Conservation (phyloP, 2,888 invertebrate species). For the Therioaphis trifolii region DNA sequence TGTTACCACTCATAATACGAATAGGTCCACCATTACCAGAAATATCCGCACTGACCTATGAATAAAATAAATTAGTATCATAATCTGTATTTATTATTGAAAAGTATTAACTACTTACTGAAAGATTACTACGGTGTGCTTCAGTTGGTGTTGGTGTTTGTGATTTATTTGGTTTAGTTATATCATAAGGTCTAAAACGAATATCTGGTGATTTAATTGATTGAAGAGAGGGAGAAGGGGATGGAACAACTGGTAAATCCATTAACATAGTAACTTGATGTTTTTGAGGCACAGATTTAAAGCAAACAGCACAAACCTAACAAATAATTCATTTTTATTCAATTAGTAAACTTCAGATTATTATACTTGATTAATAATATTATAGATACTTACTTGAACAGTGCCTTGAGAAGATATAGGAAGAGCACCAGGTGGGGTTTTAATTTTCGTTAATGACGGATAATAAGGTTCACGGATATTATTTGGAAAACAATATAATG, state of each 20-base stretch:
- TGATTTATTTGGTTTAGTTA: conserved; percentile 67
- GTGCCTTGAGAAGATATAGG: conserved; percentile 88
- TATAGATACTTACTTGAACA: conserved; percentile 64
- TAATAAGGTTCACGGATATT: conserved; percentile 80
- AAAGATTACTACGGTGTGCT: conserved; percentile 50
- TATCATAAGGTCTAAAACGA: conserved; percentile 74
- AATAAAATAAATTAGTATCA: neutral
- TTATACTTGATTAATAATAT: neutral
- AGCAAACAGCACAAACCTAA: conserved; percentile 87
- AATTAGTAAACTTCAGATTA: conserved; percentile 38
- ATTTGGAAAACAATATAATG: conserved; percentile 65
- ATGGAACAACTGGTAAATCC: conserved; percentile 66
- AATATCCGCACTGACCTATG: conserved; percentile 38
- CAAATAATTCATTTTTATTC: conserved; percentile 57
- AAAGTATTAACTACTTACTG: conserved; percentile 28
- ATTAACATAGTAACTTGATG: conserved; percentile 73
- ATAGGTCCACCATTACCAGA: conserved; percentile 48
- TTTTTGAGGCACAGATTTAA: conserved; percentile 83
- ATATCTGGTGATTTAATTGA: conserved; percentile 74
- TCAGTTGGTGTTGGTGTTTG: conserved; percentile 44
- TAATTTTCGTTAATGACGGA: conserved; percentile 85
- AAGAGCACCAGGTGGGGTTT: conserved; percentile 85
- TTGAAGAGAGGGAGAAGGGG: conserved; percentile 65
- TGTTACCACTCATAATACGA: conserved; percentile 66
- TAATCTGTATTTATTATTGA: neutral